Evolutionary conservation across 30 jellyfish, hydroid and myxozoan genomes (phyloP).

Genomic region (Pseudorhiza aurosa): DNA sequence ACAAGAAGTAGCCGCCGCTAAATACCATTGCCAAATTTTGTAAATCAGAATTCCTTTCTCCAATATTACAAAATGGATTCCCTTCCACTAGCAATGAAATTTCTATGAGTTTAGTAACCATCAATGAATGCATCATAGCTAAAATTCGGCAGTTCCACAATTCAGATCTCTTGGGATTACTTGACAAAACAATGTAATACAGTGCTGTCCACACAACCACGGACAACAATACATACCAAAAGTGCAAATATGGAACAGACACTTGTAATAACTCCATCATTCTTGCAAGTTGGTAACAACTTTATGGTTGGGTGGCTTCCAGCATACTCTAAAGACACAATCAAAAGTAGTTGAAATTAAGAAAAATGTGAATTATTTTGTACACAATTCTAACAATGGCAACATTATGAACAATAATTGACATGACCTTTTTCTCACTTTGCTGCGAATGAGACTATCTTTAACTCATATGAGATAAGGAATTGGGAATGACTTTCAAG

Average conservation of each 20-base stretch:
- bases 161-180: constrained; percentile 18
- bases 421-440: too few relatives aligned
- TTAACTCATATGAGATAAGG: too few relatives aligned
- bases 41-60: constrained; percentile 62
- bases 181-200: constrained; percentile 29
- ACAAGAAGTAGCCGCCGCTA: constrained; percentile 83
- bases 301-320: too few relatives aligned
- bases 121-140: constrained; percentile 82
- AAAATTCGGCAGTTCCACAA: constrained; percentile 87
- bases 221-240: constrained; percentile 60
- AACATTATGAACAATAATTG: too few relatives aligned
- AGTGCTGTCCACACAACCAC: constrained; percentile 56
- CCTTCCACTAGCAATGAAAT: constrained; percentile 46
- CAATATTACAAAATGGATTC: constrained; percentile 78
- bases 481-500: too few relatives aligned
- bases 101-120: constrained; percentile 41
- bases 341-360: too few relatives aligned
- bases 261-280: too few relatives aligned
- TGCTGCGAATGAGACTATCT: too few relatives aligned
- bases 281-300: too few relatives aligned
- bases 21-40: constrained; percentile 53
- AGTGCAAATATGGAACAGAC: neutral
- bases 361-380: too few relatives aligned
- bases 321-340: too few relatives aligned
- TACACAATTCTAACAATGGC: too few relatives aligned